Conservation (phyloP, 2,113 vertebrate species). For the Syngnathus floridae region DNA sequence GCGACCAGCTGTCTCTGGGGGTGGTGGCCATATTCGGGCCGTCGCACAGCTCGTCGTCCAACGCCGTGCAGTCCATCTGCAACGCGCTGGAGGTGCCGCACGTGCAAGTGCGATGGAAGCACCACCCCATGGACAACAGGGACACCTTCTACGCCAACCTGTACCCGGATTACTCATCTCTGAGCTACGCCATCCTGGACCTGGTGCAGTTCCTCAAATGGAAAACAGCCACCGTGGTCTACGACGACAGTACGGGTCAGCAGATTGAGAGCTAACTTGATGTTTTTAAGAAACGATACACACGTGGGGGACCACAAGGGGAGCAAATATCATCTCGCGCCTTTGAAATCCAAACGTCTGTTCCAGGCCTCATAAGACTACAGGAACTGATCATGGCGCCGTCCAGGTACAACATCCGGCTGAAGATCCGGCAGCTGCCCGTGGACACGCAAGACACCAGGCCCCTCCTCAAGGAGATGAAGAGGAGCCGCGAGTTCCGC, state of each 20-base stretch:
- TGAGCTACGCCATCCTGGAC: slow-evolving; percentile 95
- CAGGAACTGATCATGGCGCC: slow-evolving; percentile 99
- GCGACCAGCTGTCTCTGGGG: slow-evolving; percentile 94
- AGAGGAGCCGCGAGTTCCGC: slow-evolving; percentile 90
- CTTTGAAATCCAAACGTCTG: slow-evolving; percentile 8
- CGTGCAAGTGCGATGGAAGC: slow-evolving; percentile 97
- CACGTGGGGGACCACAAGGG: too few relatives aligned
- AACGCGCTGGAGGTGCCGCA: slow-evolving; percentile 96
- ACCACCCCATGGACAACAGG: slow-evolving; percentile 95
- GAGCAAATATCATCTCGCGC: too few relatives aligned
- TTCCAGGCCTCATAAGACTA: slow-evolving; percentile 87
- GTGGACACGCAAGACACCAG: slow-evolving; percentile 82
- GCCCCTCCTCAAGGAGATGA: slow-evolving; percentile 98
- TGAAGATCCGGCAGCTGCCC: slow-evolving; percentile 97
- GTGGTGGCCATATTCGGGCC: slow-evolving; percentile 97
- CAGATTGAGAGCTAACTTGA: too few relatives aligned
- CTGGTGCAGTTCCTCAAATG: slow-evolving; percentile 94
- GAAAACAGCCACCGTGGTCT: slow-evolving; percentile 96
- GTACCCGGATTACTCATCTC: slow-evolving; percentile 94
- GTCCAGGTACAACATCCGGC: slow-evolving; percentile 91
- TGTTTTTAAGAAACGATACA: not conserved
- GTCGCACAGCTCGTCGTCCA: slow-evolving; percentile 94
- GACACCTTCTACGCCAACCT: slow-evolving; percentile 97
- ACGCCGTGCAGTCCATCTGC: slow-evolving; percentile 96
- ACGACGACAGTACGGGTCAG: slow-evolving; percentile 96